Percentiles rank a stretch among this genome's conserved stretches.
Evolutionary conservation across 2,888 invertebrate species (phyloP).

Genomic region (Sylvicola cinctus): DNA sequence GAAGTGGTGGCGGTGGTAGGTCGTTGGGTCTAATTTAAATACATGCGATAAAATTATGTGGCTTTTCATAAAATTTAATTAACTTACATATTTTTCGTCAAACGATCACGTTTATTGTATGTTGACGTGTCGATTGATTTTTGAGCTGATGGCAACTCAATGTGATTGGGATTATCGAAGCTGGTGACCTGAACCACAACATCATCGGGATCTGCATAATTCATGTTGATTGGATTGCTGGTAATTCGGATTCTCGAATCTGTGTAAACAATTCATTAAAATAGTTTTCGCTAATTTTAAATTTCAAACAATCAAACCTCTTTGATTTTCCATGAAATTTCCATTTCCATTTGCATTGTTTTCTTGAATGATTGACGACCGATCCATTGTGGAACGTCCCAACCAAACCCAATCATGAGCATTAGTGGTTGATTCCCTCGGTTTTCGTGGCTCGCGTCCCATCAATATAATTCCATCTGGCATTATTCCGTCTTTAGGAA

Average conservation of each 20-base stretch:
- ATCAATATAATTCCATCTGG: conserved; percentile 21
- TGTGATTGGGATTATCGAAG: conserved; percentile 54
- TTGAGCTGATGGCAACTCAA: conserved; percentile 40
- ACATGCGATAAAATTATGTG: neutral
- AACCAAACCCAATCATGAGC: conserved; percentile 96
- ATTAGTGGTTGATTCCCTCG: conserved; percentile 64
- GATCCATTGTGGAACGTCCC: conserved; percentile 52
- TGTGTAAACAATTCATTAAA: conserved; percentile 6
- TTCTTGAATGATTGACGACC: conserved; percentile 19
- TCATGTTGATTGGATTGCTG: conserved; percentile 50
- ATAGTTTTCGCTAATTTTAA: conserved; percentile 1
- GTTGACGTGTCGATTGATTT: conserved; percentile 43
- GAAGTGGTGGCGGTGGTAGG: conserved; percentile 27
- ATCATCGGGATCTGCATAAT: conserved; percentile 46
- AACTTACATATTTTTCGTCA: neutral
- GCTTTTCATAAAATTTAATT: neutral
- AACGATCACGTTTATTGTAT: conserved; percentile 39
- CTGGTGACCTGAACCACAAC: conserved; percentile 40
- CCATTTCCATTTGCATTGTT: conserved; percentile 8
- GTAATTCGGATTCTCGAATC: conserved; percentile 47
- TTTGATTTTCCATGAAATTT: conserved; percentile 12
- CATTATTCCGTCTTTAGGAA: conserved; percentile 13
- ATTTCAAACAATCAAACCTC: conserved; percentile 7
- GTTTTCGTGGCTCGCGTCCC: conserved; percentile 35
- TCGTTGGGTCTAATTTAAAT: conserved; percentile 17